Conservation (phyloP, 2,113 vertebrate species). For the Origma solitaria region DNA sequence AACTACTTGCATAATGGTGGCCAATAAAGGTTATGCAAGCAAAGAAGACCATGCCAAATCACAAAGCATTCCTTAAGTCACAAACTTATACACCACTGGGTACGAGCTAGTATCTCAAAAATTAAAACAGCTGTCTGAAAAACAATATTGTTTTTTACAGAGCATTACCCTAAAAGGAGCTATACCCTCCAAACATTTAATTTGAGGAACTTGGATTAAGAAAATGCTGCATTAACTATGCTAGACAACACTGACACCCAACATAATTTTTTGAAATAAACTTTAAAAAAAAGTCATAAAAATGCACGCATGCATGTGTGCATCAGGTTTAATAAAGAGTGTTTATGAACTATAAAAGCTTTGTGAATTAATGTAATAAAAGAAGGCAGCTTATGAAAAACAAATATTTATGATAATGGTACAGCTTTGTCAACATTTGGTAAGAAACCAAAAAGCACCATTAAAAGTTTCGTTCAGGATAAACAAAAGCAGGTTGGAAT, state of each 20-base stretch:
- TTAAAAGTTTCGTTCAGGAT: neutral
- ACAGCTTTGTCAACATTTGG: neutral
- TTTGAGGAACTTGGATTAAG: neutral
- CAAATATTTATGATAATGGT: neutral
- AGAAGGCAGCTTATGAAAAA: neutral
- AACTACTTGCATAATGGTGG: neutral
- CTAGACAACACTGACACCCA: neutral
- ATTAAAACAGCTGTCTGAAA: neutral
- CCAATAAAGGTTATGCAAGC: neutral
- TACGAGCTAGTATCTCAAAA: neutral
- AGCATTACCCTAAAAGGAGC: neutral
- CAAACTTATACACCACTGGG: neutral
- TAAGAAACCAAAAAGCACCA: neutral
- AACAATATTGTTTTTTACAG: neutral
- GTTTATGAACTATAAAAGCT: slow-evolving; percentile 24
- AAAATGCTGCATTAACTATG: neutral
- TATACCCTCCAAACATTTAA: neutral
- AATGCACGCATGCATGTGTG: neutral
- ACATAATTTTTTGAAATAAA: neutral
- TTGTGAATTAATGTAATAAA: neutral
- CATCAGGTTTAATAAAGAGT: neutral
- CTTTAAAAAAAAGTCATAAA: neutral
- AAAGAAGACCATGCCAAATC: neutral
- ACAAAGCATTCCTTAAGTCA: neutral
- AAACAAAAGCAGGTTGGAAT: neutral